Conservation (phyloP, 1,140 invertebrate genomes). For the Cyclina sinensis region DNA sequence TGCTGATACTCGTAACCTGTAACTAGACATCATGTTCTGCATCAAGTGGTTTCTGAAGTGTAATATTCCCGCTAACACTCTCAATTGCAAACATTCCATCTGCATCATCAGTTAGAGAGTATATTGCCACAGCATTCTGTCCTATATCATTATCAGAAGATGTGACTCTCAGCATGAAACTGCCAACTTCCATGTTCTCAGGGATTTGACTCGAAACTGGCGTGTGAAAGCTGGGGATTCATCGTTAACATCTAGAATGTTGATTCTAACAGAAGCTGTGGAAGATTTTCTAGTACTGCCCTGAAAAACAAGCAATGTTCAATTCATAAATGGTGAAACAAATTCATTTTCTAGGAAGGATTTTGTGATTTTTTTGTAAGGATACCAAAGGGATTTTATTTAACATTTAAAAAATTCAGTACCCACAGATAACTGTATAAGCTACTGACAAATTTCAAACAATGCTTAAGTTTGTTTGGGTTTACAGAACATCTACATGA, state of each 20-base stretch:
- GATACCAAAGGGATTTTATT: no score
- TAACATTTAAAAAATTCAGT: no score
- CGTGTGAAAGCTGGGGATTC: slow-evolving; percentile 97
- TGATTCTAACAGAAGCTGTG: slow-evolving; percentile 94
- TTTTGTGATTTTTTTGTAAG: no score
- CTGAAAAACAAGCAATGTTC: slow-evolving; percentile 69
- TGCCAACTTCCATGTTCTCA: slow-evolving; percentile 96
- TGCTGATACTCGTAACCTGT: slow-evolving; percentile 93
- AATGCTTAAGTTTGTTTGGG: no score
- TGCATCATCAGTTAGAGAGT: slow-evolving; percentile 92
- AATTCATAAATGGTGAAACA: not conserved
- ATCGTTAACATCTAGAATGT: slow-evolving; percentile 97
- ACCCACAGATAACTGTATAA: no score
- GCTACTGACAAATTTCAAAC: no score
- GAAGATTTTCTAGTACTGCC: slow-evolving; percentile 89
- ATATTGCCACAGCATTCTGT: slow-evolving; percentile 93
- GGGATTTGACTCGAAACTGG: slow-evolving; percentile 97
- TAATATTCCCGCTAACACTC: slow-evolving; percentile 95
- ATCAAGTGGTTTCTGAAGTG: slow-evolving; percentile 94
- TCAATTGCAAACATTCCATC: slow-evolving; percentile 97
- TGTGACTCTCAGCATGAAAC: slow-evolving; percentile 96
- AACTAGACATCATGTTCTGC: slow-evolving; percentile 90
- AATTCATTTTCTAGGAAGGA: no score
- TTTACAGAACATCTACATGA: no score
- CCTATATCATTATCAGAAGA: slow-evolving; percentile 93